Percentiles rank a stretch among this genome's conserved stretches.
Evolutionary conservation across 2,797 vertebrate species (phyloP).

Genomic region (Peromyscus nudipes): DNA sequence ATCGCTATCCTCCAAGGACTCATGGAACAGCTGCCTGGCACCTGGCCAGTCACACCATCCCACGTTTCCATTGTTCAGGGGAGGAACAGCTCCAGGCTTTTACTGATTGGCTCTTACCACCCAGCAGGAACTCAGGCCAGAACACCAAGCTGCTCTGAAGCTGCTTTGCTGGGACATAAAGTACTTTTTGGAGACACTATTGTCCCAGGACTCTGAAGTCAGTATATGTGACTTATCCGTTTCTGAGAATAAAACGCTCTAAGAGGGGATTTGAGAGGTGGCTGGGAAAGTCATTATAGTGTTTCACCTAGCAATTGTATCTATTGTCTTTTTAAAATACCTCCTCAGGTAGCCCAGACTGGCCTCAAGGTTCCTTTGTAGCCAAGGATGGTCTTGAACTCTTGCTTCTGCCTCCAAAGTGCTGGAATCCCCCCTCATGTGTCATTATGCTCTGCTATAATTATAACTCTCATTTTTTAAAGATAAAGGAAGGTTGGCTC

Average conservation of each 20-base stretch:
- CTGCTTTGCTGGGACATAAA: not conserved
- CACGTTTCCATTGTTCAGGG: slow-evolving; percentile 49
- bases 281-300: not conserved
- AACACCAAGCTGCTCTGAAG: slow-evolving; percentile 1
- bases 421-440: not conserved
- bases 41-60: slow-evolving; percentile 68
- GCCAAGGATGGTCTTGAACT: not conserved
- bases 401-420: not conserved
- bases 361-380: not conserved
- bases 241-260: slow-evolving; percentile 47
- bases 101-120: slow-evolving; percentile 58
- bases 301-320: not conserved
- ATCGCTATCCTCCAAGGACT: slow-evolving; percentile 58
- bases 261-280: not conserved
- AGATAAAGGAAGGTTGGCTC: slow-evolving; percentile 17
- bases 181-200: not conserved
- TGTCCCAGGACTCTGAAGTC: slow-evolving; percentile 35
- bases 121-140: slow-evolving; percentile 35
- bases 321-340: not conserved
- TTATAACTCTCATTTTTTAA: not conserved
- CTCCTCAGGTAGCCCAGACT: not conserved
- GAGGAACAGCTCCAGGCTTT: slow-evolving; percentile 3
- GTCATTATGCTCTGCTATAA: not conserved
- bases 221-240: not conserved
- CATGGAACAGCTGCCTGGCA: slow-evolving; percentile 77